phyloP scores from a whole-genome alignment of 2,113 vertebrate species.

The Psilopsiagon aurifrons region DNA sequence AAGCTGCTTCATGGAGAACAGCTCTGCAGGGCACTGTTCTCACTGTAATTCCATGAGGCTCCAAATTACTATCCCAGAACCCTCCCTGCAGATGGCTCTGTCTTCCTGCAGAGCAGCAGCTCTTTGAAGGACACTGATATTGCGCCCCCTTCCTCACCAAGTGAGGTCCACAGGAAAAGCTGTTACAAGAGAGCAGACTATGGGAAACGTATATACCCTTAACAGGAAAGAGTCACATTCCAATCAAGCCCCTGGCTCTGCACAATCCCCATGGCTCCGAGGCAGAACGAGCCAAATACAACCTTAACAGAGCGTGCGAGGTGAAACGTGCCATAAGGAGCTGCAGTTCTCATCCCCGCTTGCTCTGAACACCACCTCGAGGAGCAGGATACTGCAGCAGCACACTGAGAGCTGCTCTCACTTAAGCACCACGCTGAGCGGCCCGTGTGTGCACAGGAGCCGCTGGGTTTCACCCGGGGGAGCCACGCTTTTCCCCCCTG shows the following conservation, averaged over 20 bases:
- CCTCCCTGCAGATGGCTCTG: not conserved
- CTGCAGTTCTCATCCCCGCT: not conserved
- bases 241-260: not conserved
- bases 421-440: accelerated
- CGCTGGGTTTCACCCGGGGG: accelerated
- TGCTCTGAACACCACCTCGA: not conserved
- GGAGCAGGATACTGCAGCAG: not conserved
- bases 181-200: not conserved
- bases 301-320: accelerated
- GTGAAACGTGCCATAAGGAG: not conserved
- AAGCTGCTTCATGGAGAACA: accelerated
- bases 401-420: too few species aligned
- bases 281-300: not conserved
- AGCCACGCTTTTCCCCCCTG: accelerated
- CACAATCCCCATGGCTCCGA: not conserved
- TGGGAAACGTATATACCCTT: not conserved
- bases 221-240: not conserved
- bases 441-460: accelerated
- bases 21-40: not conserved
- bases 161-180: not conserved
- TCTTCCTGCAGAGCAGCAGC: not conserved
- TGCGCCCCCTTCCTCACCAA: not conserved
- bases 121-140: not conserved
- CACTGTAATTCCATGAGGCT: not conserved
- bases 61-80: not conserved